phyloP scores from a whole-genome alignment of 2,888 invertebrate genomes.

The Ormyrus thymus region DNA sequence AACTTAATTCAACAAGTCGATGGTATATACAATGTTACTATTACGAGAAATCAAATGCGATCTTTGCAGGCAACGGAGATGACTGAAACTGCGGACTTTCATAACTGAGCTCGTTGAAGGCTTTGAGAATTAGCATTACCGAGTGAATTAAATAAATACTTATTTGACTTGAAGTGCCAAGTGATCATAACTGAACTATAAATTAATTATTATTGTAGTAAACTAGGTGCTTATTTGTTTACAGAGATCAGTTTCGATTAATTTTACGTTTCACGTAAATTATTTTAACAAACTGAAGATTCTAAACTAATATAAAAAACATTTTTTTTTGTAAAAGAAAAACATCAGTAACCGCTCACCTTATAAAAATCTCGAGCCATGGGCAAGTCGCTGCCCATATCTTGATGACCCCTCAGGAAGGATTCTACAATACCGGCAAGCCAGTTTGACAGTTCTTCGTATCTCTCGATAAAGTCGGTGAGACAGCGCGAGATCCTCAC shows the following conservation, averaged over 20 bases:
- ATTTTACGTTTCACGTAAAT: neutral
- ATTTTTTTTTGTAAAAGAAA: neutral
- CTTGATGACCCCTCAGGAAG: constrained; percentile 83
- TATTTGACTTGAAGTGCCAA: no score
- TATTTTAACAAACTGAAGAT: neutral
- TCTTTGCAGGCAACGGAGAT: no score
- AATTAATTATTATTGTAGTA: neutral
- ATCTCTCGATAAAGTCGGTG: constrained; percentile 81
- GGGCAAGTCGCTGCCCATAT: constrained; percentile 83
- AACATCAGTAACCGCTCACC: neutral
- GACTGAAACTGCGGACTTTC: no score
- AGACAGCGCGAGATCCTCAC: constrained; percentile 82
- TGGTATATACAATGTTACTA: no score
- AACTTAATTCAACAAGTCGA: no score
- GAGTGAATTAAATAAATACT: no score
- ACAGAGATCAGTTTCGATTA: neutral
- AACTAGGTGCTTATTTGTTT: neutral
- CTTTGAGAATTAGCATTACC: no score
- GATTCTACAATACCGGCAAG: constrained; percentile 83
- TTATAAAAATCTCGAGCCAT: constrained; percentile 83
- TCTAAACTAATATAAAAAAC: neutral
- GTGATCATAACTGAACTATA: neutral
- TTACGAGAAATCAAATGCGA: no score
- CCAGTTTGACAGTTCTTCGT: constrained; percentile 85
- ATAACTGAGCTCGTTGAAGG: no score